These are phyloP conservation scores for Molanna angustata DNA, from an alignment of 2,888 invertebrate species.

Conservation along the genomic window DNA sequence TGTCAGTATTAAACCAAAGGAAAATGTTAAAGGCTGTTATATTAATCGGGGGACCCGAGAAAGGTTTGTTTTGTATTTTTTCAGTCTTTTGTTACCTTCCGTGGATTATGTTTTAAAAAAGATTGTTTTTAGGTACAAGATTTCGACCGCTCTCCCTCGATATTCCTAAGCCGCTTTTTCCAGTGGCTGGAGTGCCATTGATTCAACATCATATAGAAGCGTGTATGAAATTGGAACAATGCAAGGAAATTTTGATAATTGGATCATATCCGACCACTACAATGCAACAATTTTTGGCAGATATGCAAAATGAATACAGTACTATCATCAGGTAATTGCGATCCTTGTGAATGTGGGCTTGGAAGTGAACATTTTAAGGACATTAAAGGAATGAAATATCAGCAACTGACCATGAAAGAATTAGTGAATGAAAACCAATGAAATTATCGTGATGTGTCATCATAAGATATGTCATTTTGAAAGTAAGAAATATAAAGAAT, in stretches of 20 bases:
- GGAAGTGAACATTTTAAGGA: no score
- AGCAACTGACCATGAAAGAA: no score
- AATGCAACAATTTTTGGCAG: conserved; percentile 81
- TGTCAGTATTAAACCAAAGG: conserved; percentile 1
- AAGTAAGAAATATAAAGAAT: no score
- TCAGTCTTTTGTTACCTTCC: background rate
- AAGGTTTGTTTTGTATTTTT: conserved; percentile 59
- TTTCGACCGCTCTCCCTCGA: conserved; percentile 96
- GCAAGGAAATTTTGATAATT: conserved; percentile 90
- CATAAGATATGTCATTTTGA: no score
- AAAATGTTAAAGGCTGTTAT: conserved; percentile 82
- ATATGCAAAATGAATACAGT: conserved; percentile 81
- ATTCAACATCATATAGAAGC: conserved; percentile 98
- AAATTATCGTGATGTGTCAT: no score
- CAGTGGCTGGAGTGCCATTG: conserved; percentile 92
- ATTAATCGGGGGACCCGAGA: conserved; percentile 90
- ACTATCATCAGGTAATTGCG: conserved; percentile 68
- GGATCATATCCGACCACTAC: conserved; percentile 88
- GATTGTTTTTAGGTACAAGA: conserved; percentile 74
- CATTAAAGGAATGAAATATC: no score
- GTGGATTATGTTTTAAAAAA: background rate
- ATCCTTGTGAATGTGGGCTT: no score
- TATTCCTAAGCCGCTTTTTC: conserved; percentile 96
- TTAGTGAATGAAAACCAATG: no score
- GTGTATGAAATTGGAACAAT: conserved; percentile 70